phyloP scores from a whole-genome alignment of 2,113 vertebrate species.

The Gambusia affinis region DNA sequence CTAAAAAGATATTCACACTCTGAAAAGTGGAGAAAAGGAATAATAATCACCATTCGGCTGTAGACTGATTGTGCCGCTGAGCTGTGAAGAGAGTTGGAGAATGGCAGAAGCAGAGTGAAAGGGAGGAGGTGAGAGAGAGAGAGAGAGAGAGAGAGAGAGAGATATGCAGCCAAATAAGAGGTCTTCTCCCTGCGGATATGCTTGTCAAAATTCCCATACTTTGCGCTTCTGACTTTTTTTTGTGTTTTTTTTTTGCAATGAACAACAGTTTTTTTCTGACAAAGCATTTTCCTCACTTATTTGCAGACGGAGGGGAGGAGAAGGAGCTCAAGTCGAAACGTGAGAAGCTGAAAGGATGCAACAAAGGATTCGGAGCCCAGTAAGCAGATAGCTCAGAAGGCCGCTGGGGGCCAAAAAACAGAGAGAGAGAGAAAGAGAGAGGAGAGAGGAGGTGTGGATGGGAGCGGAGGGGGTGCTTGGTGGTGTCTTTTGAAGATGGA shows the following conservation, averaged over 20 bases:
- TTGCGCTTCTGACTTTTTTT: constrained; percentile 72
- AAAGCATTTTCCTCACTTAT: constrained; percentile 75
- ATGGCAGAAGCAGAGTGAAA: constrained; percentile 16
- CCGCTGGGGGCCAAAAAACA: constrained; percentile 56
- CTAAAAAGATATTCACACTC: constrained; percentile 23
- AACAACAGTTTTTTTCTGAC: constrained; percentile 74
- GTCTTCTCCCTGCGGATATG: constrained; percentile 63
- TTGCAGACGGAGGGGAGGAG: constrained; percentile 71
- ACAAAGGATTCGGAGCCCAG: constrained; percentile 72
- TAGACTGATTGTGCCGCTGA: constrained; percentile 33
- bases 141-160: not conserved
- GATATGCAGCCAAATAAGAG: constrained; percentile 38
- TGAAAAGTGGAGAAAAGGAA: constrained; percentile 21
- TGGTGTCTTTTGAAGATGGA: constrained; percentile 68
- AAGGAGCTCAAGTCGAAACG: constrained; percentile 63
- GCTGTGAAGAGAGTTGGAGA: constrained; percentile 28
- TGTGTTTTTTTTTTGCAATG: constrained; percentile 28
- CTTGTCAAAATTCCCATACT: constrained; percentile 74
- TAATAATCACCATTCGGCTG: constrained; percentile 20
- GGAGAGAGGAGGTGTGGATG: constrained; percentile 3
- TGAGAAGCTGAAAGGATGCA: constrained; percentile 71
- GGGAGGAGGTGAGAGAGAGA: constrained; percentile 30
- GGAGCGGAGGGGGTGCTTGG: constrained; percentile 1
- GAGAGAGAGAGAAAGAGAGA: not conserved
- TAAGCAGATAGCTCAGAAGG: constrained; percentile 74